phyloP scores from a whole-genome alignment of 2,113 vertebrate species.

The Procavia capensis region DNA sequence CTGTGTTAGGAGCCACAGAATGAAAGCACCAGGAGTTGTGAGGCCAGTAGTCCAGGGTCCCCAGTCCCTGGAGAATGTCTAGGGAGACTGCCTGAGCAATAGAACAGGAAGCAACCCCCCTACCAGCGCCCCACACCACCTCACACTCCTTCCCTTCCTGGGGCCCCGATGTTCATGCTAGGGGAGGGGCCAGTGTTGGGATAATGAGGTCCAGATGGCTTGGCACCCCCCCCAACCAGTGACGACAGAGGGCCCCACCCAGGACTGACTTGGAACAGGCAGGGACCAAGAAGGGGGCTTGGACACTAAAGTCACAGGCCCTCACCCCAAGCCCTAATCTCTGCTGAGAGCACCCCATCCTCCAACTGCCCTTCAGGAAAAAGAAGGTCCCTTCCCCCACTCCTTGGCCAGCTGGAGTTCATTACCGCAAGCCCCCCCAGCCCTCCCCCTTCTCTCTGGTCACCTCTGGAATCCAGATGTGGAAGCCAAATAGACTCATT shows the following conservation, averaged over 20 bases:
- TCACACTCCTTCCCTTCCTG: constrained; percentile 64
- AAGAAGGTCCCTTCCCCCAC: constrained; percentile 72
- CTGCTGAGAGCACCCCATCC: background rate
- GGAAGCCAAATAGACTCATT: constrained; percentile 83
- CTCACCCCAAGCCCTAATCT: background rate
- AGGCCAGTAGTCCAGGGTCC: background rate
- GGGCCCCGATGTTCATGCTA: constrained; percentile 28
- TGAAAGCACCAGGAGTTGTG: background rate
- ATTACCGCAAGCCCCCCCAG: constrained; percentile 84
- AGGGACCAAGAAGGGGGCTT: constrained; percentile 11
- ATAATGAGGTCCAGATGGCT: constrained; percentile 82
- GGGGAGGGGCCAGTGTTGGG: constrained; percentile 70
- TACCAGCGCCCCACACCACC: background rate
- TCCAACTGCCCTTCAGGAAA: constrained; percentile 64
- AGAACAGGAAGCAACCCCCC: constrained; percentile 56
- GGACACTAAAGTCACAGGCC: background rate
- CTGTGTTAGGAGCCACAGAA: background rate
- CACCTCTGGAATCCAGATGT: constrained; percentile 86
- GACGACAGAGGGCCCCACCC: constrained; percentile 68
- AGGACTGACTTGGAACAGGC: background rate
- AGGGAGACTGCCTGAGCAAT: background rate
- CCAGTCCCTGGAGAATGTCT: background rate
- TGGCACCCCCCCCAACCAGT: constrained; percentile 70
- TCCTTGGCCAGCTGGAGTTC: constrained; percentile 85
- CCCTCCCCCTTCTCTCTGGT: constrained; percentile 82